These are phyloP conservation scores for Cotesia chilonis DNA, from an alignment of 1,140 invertebrate species.

Conservation along the genomic window DNA sequence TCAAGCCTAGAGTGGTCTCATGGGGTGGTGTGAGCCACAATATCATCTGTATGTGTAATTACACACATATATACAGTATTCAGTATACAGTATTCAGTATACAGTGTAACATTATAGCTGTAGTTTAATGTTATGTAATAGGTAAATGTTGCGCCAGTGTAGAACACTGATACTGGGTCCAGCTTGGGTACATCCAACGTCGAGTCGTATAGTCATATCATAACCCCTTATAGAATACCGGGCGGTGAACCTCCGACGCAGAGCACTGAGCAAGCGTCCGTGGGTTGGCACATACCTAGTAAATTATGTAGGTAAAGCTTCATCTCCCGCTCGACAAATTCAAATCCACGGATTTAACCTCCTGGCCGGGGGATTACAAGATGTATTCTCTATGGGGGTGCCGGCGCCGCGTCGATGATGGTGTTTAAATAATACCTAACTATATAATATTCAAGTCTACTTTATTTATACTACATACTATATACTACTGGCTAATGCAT, in stretches of 20 bases:
- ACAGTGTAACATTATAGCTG: too few species aligned
- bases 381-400: constrained; percentile 31
- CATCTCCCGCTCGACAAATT: constrained; percentile 49
- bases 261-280: not conserved
- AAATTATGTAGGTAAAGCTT: constrained; percentile 46
- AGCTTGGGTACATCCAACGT: not conserved
- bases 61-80: not conserved
- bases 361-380: constrained; percentile 42
- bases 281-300: constrained; percentile 27
- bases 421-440: constrained; percentile 27
- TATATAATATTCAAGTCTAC: constrained; percentile 13
- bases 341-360: constrained; percentile 48
- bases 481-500: not conserved
- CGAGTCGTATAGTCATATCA: constrained; percentile 1
- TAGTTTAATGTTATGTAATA: too few species aligned
- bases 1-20: constrained; percentile 20
- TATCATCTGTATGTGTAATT: not conserved
- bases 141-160: too few species aligned
- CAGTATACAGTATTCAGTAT: too few species aligned
- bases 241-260: not conserved
- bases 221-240: not conserved
- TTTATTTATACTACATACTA: not conserved
- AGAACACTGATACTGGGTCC: too few species aligned
- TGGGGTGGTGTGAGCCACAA: not conserved
- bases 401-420: constrained; percentile 2